Evolutionary conservation across 2,797 vertebrate genomes (phyloP).

Genomic region (Pempheris klunzingeri): DNA sequence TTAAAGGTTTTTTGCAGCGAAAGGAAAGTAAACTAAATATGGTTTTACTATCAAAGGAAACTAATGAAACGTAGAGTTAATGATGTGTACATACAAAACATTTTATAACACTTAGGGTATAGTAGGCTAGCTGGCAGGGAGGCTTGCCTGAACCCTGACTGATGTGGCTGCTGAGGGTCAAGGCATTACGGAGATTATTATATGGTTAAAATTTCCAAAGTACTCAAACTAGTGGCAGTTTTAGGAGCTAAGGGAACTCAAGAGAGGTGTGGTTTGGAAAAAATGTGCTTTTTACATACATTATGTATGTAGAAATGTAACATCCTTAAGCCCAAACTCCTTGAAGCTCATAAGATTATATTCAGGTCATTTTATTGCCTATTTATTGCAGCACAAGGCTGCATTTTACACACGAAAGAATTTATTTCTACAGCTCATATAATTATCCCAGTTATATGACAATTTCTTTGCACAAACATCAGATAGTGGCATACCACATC

Average conservation of each 20-base stretch:
- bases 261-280: constrained; percentile 14
- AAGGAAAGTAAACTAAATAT: constrained; percentile 11
- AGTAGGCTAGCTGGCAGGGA: constrained; percentile 18
- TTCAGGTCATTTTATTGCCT: neutral
- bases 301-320: constrained; percentile 32
- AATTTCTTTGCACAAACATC: constrained; percentile 24
- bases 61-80: constrained; percentile 11
- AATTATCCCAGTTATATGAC: constrained; percentile 11
- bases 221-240: constrained; percentile 38
- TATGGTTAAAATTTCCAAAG: constrained; percentile 37
- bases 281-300: constrained; percentile 28
- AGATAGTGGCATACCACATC: constrained; percentile 4
- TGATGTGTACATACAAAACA: neutral
- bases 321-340: constrained; percentile 3
- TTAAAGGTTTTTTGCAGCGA: constrained; percentile 1
- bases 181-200: constrained; percentile 27
- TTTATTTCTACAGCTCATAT: constrained; percentile 13
- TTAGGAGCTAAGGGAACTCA: constrained; percentile 29
- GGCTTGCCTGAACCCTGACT: constrained; percentile 24
- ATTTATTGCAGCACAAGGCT: constrained; percentile 30
- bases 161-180: constrained; percentile 29
- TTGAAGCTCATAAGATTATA: neutral
- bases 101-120: constrained; percentile 1
- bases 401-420: constrained; percentile 14
- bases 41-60: constrained; percentile 11